Base-by-base conservation (phyloP, 2,888 invertebrate species). In the Phaedon cochleariae region DNA sequence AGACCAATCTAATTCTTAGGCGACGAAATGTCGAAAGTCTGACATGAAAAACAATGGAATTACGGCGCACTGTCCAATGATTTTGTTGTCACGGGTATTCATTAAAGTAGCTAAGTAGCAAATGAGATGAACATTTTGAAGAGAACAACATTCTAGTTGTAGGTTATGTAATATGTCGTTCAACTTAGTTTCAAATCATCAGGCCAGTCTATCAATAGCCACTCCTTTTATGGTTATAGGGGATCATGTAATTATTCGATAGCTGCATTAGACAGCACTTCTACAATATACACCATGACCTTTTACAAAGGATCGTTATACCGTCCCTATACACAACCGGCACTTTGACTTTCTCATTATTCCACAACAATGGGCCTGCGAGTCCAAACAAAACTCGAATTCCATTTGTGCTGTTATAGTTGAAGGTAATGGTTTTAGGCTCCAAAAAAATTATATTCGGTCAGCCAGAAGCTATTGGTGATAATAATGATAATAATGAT, bases 191-290 rank as follows among this genome's bases (percentile, higher is more conserved):
- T n/a, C n/a, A n/a, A n/a, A n/a, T n/a, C n/a, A n/a, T n/a, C n/a
- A n/a, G n/a, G 26, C 29, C 26, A 45, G 41, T 55, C 65, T 62
- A 63, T 67, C 65, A 46, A 68, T 26, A 52, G 54, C 17, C 61
- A 61, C 54, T 46, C 52, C 54, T 17, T 41, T 22, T 60, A 71
- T 69, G 68, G 71, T 71, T 73, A 68, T 64, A 67, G 67, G 68
- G 67, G 58, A 63, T 65, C 68, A 62, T 64, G 73, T 74, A 73
- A 72, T 73, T 73, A 73, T 71, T 69, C 72, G 65, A 68, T 57
- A 69, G 73, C 70, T 72, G 73, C 69, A 75, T 75, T 75, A 75
- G 73, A 71, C 73, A 74, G 74, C 73, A 75, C 71, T 74, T 75
- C 74, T 74, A 71, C 66, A 74, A 73, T 73, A 73, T 73, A 67